Evolutionary conservation across 92 coral and sea anemone species (phyloP), one percentile per base, ranked within the genome.

Genomic region (Parazoanthus darwini): DNA sequence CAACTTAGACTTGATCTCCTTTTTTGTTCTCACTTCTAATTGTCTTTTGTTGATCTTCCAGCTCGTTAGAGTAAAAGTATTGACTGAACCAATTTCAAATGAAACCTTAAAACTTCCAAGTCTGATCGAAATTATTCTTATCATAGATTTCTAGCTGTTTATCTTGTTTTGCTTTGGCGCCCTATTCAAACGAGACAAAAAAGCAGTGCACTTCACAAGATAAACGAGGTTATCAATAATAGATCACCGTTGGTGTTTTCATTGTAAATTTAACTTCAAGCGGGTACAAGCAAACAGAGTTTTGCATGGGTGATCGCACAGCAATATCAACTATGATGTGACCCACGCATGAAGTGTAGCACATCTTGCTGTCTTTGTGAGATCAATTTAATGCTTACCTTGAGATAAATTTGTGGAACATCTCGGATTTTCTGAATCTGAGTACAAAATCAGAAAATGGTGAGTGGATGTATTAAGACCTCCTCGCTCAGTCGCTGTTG

Each of bases 271-370:
- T 23, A n/a, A 44, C 22, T 78, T 46, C 39, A 11, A 23, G 59
- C 86, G 48, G 86, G 86, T 83, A 83, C 86, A 83, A 83, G 86
- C 65, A 83, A 83, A 83, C 25, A 67, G 25, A 68, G 11, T 68
- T 9, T 70, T 38, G 77, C 78, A 83, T 78, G 86, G 77, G 25
- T 83, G 86, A 83, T 43, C 65, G 59, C 43, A 33, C 35, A 70
- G 16, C 37, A 42, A n/a, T 13, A n/a, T 13, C 3, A 50, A 3
- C 6, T 79, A n/a, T 63, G 70, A 63, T 20, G 26, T 63, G n/a
- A 18, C 8, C 22, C 22, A 20, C 70, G n/a, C 70, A 5, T 22
- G 22, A 18, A 63, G 70, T 63, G 70, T 63, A 63, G 3, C 59
- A 11, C 59, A 54, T 54, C 16, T 2, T 13, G 20, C 14, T 54